Evolutionary conservation across 2,888 invertebrate genomes (phyloP).

Genomic region (Pyrrhosoma nymphula): DNA sequence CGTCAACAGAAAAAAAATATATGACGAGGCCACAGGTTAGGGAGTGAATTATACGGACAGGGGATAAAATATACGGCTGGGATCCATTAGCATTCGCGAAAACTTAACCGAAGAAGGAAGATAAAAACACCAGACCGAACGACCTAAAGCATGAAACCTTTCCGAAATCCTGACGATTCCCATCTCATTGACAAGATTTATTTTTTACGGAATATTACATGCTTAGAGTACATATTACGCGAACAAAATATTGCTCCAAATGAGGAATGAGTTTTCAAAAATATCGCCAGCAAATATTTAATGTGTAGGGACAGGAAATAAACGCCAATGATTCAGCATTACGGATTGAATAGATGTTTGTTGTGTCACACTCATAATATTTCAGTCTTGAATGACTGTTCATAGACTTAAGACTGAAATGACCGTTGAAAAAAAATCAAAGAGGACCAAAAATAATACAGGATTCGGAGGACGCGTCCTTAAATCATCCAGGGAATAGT

Average conservation of each 20-base stretch:
- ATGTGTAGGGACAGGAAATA: too few relatives aligned
- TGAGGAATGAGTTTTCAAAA: not conserved
- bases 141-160: not conserved
- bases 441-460: too few relatives aligned
- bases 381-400: too few relatives aligned
- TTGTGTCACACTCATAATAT: too few relatives aligned
- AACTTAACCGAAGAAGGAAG: not conserved
- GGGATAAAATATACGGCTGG: not conserved
- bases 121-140: not conserved
- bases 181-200: not conserved
- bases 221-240: not conserved
- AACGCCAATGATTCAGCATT: too few relatives aligned
- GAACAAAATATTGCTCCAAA: not conserved
- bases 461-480: too few relatives aligned
- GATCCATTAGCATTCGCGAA: not conserved
- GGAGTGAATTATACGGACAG: not conserved
- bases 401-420: too few relatives aligned
- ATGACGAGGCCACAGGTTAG: not conserved
- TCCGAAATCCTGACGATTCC: not conserved
- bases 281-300: too few relatives aligned
- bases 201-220: not conserved
- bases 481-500: too few relatives aligned
- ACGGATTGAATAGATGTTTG: too few relatives aligned
- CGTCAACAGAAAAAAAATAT: not conserved
- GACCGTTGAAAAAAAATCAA: too few relatives aligned